phyloP scores from a whole-genome alignment of 2,797 vertebrate genomes.

The Lepidocolaptes lacrymiger region DNA sequence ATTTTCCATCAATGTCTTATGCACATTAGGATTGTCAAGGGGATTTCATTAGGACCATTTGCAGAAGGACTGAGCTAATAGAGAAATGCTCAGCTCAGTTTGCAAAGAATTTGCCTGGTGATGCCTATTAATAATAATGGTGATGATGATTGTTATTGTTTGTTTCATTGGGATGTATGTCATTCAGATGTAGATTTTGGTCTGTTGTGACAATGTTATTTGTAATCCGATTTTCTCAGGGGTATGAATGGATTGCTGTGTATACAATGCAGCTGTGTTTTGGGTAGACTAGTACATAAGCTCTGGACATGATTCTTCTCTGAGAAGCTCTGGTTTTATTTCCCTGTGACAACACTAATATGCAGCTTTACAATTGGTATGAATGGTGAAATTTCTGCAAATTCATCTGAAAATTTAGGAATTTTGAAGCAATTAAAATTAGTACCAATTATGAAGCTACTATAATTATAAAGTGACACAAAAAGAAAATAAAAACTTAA shows the following conservation, averaged over 20 bases:
- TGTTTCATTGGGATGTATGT: background rate
- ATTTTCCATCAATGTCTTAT: slow-evolving; percentile 3
- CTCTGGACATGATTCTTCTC: slow-evolving; percentile 8
- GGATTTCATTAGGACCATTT: slow-evolving; percentile 1
- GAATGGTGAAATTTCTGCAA: background rate
- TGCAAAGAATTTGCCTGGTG: background rate
- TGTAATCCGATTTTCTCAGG: slow-evolving; percentile 1
- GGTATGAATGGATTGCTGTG: slow-evolving; percentile 28
- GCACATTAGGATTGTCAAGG: slow-evolving; percentile 8
- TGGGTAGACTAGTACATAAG: slow-evolving; percentile 3
- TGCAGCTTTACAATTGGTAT: background rate
- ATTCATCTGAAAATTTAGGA: background rate
- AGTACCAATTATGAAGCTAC: background rate
- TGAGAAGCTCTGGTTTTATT: background rate
- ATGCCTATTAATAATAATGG: slow-evolving; percentile 32
- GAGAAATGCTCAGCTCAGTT: background rate
- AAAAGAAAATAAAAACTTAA: background rate
- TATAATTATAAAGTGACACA: background rate
- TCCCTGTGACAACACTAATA: background rate
- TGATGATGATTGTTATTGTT: slow-evolving; percentile 22
- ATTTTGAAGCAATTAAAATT: background rate
- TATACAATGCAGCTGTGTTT: slow-evolving; percentile 59
- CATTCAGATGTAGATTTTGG: slow-evolving; percentile 38
- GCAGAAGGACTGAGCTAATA: background rate
- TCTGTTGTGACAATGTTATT: slow-evolving; percentile 25